Evolutionary conservation across 2,797 vertebrate species (phyloP), one percentile per base, ranked within the genome.

Genomic region (Gambusia yucatana): DNA sequence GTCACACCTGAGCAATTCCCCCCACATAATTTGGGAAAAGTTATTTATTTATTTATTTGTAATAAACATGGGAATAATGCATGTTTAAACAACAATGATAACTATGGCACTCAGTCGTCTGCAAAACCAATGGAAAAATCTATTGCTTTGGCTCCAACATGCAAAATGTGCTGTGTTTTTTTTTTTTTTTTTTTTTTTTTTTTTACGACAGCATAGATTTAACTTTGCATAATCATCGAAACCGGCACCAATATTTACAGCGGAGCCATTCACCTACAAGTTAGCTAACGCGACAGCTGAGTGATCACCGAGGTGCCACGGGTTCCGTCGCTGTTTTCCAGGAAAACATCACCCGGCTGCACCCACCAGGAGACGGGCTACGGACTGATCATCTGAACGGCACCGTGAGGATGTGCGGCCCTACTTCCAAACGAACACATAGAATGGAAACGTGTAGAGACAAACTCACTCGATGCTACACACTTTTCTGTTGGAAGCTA

Each of bases 191-290:
- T 33, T 5, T 63, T 67, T 41, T 33, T 33, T 1, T 33, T 33
- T 33, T 33, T 33, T 5, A 67, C 11, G 20, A 22, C 20, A 25
- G 20, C 4, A 13, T 11, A 67, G 63, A 67, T 41, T 47, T 44
- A 20, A 10, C 9, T 75, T 36, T 41, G 48, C 73, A 80, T 89
- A 28, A 86, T 86, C 22, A 73, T 77, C 78, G 78, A 46, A 77
- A 78, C 10, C 77, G 65, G 71, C 69, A 85, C 1, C 30, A 8
- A 52, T 17, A 46, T 65, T 72, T 6, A 9, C 47, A 75, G 73
- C 77, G 47, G 69, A 10, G 28, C 46, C 76, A 84, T 81, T 89
- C 43, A 44, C 69, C 82, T 85, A 78, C 70, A 84, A 69, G 73
- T 74, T 61, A 47, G 36, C 65, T 75, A 81, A 82, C 55, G 80